These are phyloP conservation scores for Hirtodrosophila confusa DNA, from an alignment of 2,888 invertebrate genomes.

Conservation along the genomic window DNA sequence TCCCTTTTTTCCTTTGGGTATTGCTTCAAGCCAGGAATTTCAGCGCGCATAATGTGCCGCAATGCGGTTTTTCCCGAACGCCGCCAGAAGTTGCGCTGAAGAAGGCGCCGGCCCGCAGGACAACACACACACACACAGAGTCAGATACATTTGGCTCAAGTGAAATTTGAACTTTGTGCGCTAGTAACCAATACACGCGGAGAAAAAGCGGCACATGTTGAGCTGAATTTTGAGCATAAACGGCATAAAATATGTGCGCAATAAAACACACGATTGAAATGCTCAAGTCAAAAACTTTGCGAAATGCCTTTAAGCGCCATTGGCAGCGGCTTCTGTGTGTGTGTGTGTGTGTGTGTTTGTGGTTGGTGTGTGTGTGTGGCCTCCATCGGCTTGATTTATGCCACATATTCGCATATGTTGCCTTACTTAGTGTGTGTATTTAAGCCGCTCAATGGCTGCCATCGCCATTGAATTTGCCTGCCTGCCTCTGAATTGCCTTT, in stretches of 20 bases:
- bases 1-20: slow-evolving; percentile 45
- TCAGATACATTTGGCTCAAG: slow-evolving; percentile 41
- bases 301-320: slow-evolving; percentile 76
- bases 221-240: slow-evolving; percentile 75
- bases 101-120: slow-evolving; percentile 57
- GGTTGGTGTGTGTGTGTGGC: slow-evolving; percentile 18
- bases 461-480: slow-evolving; percentile 69
- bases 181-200: slow-evolving; percentile 20
- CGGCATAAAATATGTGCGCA: slow-evolving; percentile 79
- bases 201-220: slow-evolving; percentile 49
- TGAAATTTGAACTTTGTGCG: slow-evolving; percentile 45
- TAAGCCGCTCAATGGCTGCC: slow-evolving; percentile 73
- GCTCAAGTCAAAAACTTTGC: slow-evolving; percentile 75
- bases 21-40: slow-evolving; percentile 69
- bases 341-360: slow-evolving; percentile 14
- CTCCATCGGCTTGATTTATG: slow-evolving; percentile 66
- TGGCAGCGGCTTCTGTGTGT: slow-evolving; percentile 37
- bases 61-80: slow-evolving; percentile 77
- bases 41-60: slow-evolving; percentile 80
- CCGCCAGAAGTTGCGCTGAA: slow-evolving; percentile 58
- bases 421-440: slow-evolving; percentile 48
- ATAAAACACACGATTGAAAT: slow-evolving; percentile 79
- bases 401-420: slow-evolving; percentile 58
- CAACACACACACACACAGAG: slow-evolving; percentile 36
- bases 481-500: slow-evolving; percentile 67